Base-by-base conservation (phyloP, 2,797 vertebrate genomes). In the Onychomys leucogaster region DNA sequence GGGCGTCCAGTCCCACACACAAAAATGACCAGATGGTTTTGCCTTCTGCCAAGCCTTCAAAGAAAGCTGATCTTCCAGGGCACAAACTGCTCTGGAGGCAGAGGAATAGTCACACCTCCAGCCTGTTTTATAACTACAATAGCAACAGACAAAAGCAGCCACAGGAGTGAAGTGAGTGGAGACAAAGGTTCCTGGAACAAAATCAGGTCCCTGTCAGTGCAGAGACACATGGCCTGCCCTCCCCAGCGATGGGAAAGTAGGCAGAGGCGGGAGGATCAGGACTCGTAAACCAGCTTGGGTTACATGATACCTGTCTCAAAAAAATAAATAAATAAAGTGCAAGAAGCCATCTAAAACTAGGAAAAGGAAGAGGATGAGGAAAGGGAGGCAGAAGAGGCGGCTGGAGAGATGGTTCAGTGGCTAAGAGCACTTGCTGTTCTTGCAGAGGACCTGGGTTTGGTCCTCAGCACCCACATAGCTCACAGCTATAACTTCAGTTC, bases 41-140 rank as follows among this genome's bases (percentile, higher is more conserved):
- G 14, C 89, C 73, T 91, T 95, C 94, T 94, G 97, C 90, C 94
- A 94, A 76, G 34, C 25, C 82, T 69, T 78, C 89, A 78, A 73
- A 82, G 94, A 92, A 88, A 92, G 94, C 93, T 55, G 69, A 92
- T 77, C 85, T 88, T 71, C 55, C 57, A n/a, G 7, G 92, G 63
- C 27, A 84, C 84, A 81, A 52, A 90, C 3, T 91, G 84, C 87
- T 84, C 84, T 14, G 7, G 83, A 71, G 43, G 10, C 9, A 11
- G 52, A 67, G 43, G 13, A 46, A 32, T 19, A 43, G 57, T 23
- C 46, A 6, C 41, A 41, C 80, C 81, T 59, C 81, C 65, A 78
- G 43, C 82, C 63, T 17, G 8, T 46, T 80, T 80, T 21, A 55
- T 14, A 80, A 27, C 78, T 73, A 43, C 84, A 78, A 59, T n/a